Conservation (phyloP, 2,113 vertebrate species). For the Rhagologus leucostigma region DNA sequence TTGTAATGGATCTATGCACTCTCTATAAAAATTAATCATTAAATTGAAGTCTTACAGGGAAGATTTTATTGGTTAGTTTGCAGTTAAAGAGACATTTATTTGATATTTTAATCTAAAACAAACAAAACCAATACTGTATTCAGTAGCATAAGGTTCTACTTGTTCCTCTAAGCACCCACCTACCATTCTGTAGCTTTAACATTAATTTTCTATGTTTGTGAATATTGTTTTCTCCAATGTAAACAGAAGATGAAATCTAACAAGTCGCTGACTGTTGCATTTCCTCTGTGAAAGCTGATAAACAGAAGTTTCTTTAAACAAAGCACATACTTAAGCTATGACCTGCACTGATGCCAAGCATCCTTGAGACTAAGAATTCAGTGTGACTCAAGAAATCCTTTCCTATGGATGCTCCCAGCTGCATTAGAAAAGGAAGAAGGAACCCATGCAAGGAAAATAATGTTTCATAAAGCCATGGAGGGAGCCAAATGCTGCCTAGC, state of each 20-base stretch:
- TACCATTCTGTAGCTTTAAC: not conserved
- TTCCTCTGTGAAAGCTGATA: slow-evolving; percentile 8
- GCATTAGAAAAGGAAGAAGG: not conserved
- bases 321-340: slow-evolving; percentile 20
- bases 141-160: not conserved
- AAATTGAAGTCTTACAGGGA: not conserved
- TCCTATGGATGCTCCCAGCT: not conserved
- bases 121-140: not conserved
- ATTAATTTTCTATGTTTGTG: not conserved
- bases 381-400: not conserved
- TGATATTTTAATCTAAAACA: not conserved
- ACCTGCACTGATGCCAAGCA: slow-evolving; percentile 7
- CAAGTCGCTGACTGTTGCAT: not conserved
- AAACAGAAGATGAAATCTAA: slow-evolving; percentile 6
- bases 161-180: not conserved
- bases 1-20: not conserved
- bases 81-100: not conserved
- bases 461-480: not conserved
- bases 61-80: not conserved
- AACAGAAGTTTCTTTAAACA: slow-evolving; percentile 39
- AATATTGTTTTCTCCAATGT: not conserved
- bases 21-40: not conserved
- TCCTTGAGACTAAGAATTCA: not conserved
- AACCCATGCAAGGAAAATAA: not conserved
- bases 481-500: not conserved